Base-by-base conservation (phyloP, 64 coral and sea anemone genomes). In the Anthopleura sola region DNA sequence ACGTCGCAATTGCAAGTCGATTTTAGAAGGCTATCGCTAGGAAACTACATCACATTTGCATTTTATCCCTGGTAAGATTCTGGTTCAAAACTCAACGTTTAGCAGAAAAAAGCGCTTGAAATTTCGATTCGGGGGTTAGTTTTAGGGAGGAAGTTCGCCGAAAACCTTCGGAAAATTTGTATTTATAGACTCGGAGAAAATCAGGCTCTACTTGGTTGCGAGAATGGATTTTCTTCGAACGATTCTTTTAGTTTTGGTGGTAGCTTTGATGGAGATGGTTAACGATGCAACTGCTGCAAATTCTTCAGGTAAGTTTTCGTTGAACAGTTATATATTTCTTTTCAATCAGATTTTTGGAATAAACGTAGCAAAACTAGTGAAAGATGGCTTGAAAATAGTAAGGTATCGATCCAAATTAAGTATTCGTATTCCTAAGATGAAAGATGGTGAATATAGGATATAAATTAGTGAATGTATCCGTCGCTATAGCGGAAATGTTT, bases 41-140 rank as follows among this genome's bases (percentile, higher is more conserved):
- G 76, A 79, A 79, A 79, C 76, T 79, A 48, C 36, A 79, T 38
- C 20, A 20, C 76, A 79, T 79, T 79, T 79, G 76, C 76, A 79
- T 79, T 79, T 79, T 26, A 16, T 48, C 14, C 20, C 76, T 79
- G 37, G 8, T 18, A 48, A 38, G 44, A 79, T 79, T 79, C 76
- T 48, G 24, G 0, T 44, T 47, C 66, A 20, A 32, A 71, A 71
- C 66, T 71, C 11, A 28, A 16, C 66, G 11, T 71, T 71, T 71
- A 15, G 34, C 13, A 71, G 66, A 71, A 71, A 71, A 34, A 71
- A 36, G 15, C 66, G 66, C n/a, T 34, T 34, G 3, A 33, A 71
- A 33, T 32, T 71, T 32, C 31, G 19, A 17, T 23, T 48, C 1
- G 10, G 76, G 24, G 76, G 36, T 11, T 38, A 14, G 15, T 28